These are phyloP conservation scores for Grapholita molesta DNA, from an alignment of 1,140 invertebrate genomes.

Conservation along the genomic window DNA sequence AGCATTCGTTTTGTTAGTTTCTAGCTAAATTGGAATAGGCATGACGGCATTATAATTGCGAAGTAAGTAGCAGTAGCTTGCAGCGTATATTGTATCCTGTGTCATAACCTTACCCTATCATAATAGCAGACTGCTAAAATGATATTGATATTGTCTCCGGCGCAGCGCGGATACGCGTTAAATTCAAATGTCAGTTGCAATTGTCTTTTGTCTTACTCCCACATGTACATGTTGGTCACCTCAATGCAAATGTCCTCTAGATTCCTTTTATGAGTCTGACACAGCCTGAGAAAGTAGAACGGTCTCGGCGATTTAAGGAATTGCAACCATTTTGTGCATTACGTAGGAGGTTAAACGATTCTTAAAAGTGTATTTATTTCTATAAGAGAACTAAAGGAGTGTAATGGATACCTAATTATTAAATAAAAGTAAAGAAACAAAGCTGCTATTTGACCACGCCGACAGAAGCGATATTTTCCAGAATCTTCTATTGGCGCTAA, in stretches of 20 bases:
- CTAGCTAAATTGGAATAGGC: no score
- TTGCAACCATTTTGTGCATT: constrained; percentile 20
- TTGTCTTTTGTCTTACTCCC: constrained; percentile 37
- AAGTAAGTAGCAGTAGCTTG: no score
- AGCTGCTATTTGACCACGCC: no score
- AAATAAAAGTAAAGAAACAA: no score
- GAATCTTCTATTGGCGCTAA: no score
- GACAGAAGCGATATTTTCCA: no score
- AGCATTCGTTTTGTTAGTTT: no score
- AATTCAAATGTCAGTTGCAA: constrained; percentile 6
- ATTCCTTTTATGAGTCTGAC: constrained; percentile 41
- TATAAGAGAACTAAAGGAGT: background rate
- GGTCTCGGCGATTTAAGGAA: background rate
- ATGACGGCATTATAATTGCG: no score
- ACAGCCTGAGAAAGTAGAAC: constrained; percentile 37
- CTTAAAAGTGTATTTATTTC: background rate
- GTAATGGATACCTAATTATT: no score
- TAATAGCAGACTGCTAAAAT: no score
- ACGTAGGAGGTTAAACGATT: constrained; percentile 20
- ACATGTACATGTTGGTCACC: constrained; percentile 41
- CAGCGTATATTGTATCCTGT: no score
- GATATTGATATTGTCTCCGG: background rate
- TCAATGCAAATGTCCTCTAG: constrained; percentile 45
- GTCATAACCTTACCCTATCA: no score
- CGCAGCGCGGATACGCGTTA: background rate